These are phyloP conservation scores for Morphnarchus princeps DNA, from an alignment of 2,113 vertebrate genomes.

Conservation along the genomic window DNA sequence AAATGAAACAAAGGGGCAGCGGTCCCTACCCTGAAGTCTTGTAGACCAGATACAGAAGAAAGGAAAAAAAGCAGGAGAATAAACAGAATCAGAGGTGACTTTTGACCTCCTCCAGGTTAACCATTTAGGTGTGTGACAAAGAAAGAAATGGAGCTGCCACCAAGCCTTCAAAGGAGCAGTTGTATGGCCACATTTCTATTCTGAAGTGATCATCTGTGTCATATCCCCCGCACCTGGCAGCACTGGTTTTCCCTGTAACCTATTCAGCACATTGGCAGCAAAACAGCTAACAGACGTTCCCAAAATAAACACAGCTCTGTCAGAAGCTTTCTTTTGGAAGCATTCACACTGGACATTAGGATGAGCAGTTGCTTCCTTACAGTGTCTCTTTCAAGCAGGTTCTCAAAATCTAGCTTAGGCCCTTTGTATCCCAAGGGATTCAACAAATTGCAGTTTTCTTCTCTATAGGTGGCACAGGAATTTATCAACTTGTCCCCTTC, in stretches of 20 bases:
- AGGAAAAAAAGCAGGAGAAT: not conserved
- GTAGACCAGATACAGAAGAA: not conserved
- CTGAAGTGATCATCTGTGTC: constrained; percentile 9
- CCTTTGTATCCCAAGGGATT: not conserved
- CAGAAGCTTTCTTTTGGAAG: not conserved
- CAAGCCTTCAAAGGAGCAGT: not conserved
- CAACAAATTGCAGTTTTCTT: not conserved
- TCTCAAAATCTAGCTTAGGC: not conserved
- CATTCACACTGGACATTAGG: not conserved
- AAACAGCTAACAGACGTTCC: not conserved
- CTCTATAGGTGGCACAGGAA: not conserved
- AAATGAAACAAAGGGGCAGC: not conserved
- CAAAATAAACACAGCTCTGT: constrained; percentile 34
- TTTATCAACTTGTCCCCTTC: not conserved
- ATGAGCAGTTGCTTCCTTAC: not conserved
- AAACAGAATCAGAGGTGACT: not conserved
- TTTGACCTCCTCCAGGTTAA: not conserved
- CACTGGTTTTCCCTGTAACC: not conserved
- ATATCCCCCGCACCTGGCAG: not conserved
- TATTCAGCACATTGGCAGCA: not conserved
- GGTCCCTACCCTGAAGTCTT: not conserved
- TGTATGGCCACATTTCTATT: not conserved
- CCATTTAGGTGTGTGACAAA: not conserved
- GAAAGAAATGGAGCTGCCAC: not conserved
- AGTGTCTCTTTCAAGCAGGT: not conserved